Percentiles rank a stretch among this genome's conserved stretches.
Conservation (phyloP, 2,888 invertebrate genomes). For the Cremastobaeus sp. region DNA sequence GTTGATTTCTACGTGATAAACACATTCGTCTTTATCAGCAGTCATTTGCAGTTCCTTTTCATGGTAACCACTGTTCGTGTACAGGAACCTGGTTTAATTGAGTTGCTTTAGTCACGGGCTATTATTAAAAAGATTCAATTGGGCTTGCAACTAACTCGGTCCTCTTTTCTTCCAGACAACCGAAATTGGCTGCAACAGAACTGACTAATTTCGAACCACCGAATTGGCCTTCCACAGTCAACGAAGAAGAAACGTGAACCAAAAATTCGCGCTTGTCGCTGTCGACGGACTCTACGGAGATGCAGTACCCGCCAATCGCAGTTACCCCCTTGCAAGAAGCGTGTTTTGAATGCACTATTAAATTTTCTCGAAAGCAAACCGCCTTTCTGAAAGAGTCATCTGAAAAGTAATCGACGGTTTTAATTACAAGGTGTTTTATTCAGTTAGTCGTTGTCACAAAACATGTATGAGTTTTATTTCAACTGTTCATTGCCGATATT, state of each 20-base stretch:
- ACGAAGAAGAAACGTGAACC: conserved; percentile 82
- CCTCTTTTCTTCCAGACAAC: conserved; percentile 84
- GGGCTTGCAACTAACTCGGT: conserved; percentile 76
- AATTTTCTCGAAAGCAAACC: conserved; percentile 69
- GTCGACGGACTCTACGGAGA: conserved; percentile 78
- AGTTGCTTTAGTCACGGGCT: too few species aligned
- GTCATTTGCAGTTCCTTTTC: conserved; percentile 81
- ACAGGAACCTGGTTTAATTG: conserved; percentile 77
- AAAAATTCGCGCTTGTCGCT: conserved; percentile 80
- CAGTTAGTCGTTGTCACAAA: too few species aligned
- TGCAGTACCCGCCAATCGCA: conserved; percentile 67
- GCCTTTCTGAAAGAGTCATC: conserved; percentile 61
- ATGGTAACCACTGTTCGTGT: conserved; percentile 77
- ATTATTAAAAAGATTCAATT: too few species aligned
- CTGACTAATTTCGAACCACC: conserved; percentile 82
- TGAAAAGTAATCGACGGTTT: too few species aligned
- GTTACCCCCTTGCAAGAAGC: conserved; percentile 45
- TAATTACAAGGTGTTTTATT: conserved; percentile 5
- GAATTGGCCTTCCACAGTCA: conserved; percentile 80
- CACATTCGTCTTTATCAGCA: conserved; percentile 60
- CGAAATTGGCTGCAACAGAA: conserved; percentile 81
- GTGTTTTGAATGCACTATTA: conserved; percentile 65
- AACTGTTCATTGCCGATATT: too few species aligned
- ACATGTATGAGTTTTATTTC: background rate
- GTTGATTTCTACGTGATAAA: conserved; percentile 81